phyloP scores from a whole-genome alignment of 2,888 invertebrate species.

The Lomographa bimaculata region DNA sequence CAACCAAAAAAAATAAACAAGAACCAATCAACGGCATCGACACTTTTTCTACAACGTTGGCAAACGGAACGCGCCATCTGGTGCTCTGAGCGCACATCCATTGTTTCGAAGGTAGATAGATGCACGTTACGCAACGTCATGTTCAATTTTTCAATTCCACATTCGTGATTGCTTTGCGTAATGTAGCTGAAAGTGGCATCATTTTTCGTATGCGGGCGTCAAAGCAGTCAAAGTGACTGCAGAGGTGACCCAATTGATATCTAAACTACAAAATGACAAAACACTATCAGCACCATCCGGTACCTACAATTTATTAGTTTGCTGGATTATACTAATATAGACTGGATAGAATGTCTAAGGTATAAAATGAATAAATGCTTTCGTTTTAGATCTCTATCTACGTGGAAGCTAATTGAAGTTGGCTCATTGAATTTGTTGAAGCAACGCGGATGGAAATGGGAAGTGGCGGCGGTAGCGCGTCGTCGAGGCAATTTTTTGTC shows the following conservation, averaged over 20 bases:
- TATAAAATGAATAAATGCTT: no score
- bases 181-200: slow-evolving; percentile 7
- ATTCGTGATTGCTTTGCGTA: slow-evolving; percentile 19
- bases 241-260: background rate
- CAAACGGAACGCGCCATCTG: slow-evolving; percentile 38
- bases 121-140: slow-evolving; percentile 26
- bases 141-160: slow-evolving; percentile 19
- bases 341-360: no score
- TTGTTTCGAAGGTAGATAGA: slow-evolving; percentile 25
- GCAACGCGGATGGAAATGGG: slow-evolving; percentile 56
- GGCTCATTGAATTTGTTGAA: slow-evolving; percentile 26
- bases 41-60: slow-evolving; percentile 30
- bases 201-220: background rate
- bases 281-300: no score
- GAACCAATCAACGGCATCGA: slow-evolving; percentile 32
- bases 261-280: no score
- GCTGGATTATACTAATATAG: no score
- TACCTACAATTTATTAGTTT: no score
- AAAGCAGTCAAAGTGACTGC: background rate
- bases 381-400: no score
- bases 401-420: slow-evolving; percentile 38
- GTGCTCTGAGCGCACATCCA: slow-evolving; percentile 23
- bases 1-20: slow-evolving; percentile 28
- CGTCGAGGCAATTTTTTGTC: slow-evolving; percentile 46
- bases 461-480: slow-evolving; percentile 30